Percentiles rank a stretch among this genome's conserved stretches.
phyloP scores from a whole-genome alignment of 2,113 vertebrate genomes.

The Haemorhous mexicanus region DNA sequence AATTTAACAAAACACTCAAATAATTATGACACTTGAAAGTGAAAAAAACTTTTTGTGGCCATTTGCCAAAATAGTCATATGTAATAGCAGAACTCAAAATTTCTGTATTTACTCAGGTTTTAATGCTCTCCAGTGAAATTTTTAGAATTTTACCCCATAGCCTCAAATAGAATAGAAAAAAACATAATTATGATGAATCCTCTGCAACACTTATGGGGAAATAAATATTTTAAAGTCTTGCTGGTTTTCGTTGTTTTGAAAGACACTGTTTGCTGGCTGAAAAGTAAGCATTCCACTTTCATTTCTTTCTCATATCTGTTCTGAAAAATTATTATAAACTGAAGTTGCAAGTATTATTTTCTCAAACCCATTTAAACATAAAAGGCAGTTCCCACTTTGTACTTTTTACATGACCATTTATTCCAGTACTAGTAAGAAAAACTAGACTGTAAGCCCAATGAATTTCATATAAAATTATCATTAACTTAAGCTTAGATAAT shows the following conservation, averaged over 20 bases:
- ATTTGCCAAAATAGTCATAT: neutral
- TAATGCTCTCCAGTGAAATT: neutral
- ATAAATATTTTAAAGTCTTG: neutral
- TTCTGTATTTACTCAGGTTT: neutral
- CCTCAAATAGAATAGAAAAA: neutral
- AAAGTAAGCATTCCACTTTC: neutral
- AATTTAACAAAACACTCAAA: neutral
- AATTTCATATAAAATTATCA: neutral
- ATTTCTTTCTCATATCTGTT: neutral
- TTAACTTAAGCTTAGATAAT: neutral
- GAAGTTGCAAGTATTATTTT: neutral
- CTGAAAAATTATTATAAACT: neutral
- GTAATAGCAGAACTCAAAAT: neutral
- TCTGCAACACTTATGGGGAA: fast-evolving
- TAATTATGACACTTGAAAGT: neutral
- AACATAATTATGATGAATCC: neutral
- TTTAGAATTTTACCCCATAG: neutral
- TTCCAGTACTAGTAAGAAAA: neutral
- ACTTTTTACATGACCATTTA: neutral
- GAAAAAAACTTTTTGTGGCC: neutral
- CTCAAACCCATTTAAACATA: neutral
- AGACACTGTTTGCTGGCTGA: neutral
- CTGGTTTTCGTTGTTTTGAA: neutral
- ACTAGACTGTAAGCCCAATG: neutral
- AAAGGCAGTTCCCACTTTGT: neutral